Evolutionary conservation across 2,113 vertebrate species (phyloP), one percentile per base, ranked within the genome.

Genomic region (Dryoscopus gambensis): DNA sequence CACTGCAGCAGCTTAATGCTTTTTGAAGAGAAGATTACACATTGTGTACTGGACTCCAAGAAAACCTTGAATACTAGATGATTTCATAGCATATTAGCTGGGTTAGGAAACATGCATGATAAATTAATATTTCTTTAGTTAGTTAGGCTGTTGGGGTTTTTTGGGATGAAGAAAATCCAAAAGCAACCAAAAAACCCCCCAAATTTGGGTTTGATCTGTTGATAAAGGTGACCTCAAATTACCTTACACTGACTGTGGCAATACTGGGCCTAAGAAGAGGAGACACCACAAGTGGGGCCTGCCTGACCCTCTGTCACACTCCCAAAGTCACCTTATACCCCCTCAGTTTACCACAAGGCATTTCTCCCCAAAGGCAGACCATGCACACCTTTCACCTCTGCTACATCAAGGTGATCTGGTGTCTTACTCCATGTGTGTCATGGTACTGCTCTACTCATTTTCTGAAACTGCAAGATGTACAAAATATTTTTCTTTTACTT

Each of bases 1-100:
- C 56, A 37, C 59, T 81, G 57, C 85, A 63, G 84, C n/a, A 65
- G 40, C 85, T 95, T 87, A 88, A 94, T 96, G 76, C 65, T 86
- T 86, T 87, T 25, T 88, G 84, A 84, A 95, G 82, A 40, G 19
- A 75, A 79, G 83, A 49, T 64, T 90, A 82, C 53, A 52, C 10
- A 33, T 13, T 44, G n/a, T 90, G 59, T 44, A 24, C 50, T 74
- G 56, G 46, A 80, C 70, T 88, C 71, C 71, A 77, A 63, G 71
- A 83, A 87, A 96, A 55, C 35, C 50, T 62, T 62, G 46, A 80
- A 30, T 86, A 42, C 70, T 47, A 49, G 57, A 53, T 76, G 57
- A 79, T 75, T 53, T 68, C 31, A 13, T 55, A 33, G 46, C 25
- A 37, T 11, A 15, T 49, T 27, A 23, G 10, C 37, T 10, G 4